Base-by-base conservation (phyloP, 2,113 vertebrate genomes). In the Barbus barbus region DNA sequence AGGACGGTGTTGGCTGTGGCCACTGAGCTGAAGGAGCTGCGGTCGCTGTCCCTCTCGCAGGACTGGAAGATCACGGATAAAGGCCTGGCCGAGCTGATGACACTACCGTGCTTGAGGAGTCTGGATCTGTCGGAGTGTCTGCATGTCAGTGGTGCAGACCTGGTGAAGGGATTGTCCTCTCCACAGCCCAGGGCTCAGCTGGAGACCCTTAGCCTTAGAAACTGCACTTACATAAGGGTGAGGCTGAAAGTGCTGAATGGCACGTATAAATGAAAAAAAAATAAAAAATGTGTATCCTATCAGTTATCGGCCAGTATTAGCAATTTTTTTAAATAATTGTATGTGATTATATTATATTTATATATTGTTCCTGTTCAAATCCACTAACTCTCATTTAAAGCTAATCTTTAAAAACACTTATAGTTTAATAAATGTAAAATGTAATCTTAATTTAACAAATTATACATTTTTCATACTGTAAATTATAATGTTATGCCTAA, bases 191-290 rank as follows among this genome's bases (percentile, higher is more conserved):
- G 88, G 79, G 87, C 91, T 4, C 90, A 82, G 56, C 87, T 96
- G 84, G 87, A 91, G 81, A 94, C 81, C 1, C 94, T 97, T 85
- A 95, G 89, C 83, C 88, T 96, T 20, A 95, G 92, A 86, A 94
- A 91, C 91, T 96, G 96, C 90, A 93, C 93, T 84, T 95, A 95
- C 77, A 89, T 97, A 12, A 91, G 89, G 90, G 96, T 97, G 83
- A 87, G 94, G 28, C 26, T 7, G 36, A 31, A 11, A 22, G n/a
- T n/a, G n/a, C n/a, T n/a, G n/a, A n/a, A n/a, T n/a, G n/a, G n/a
- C n/a, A n/a, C n/a, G n/a, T n/a, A n/a, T n/a, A n/a, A n/a, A n/a
- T n/a, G n/a, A n/a, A n/a, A n/a, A n/a, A n/a, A n/a, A n/a, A n/a
- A n/a, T n/a, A n/a, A n/a, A n/a, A n/a, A n/a, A n/a, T n/a, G 7